Evolutionary conservation across 2,797 vertebrate genomes (phyloP), one percentile per base, ranked within the genome.

Genomic region (Danionella dracula): DNA sequence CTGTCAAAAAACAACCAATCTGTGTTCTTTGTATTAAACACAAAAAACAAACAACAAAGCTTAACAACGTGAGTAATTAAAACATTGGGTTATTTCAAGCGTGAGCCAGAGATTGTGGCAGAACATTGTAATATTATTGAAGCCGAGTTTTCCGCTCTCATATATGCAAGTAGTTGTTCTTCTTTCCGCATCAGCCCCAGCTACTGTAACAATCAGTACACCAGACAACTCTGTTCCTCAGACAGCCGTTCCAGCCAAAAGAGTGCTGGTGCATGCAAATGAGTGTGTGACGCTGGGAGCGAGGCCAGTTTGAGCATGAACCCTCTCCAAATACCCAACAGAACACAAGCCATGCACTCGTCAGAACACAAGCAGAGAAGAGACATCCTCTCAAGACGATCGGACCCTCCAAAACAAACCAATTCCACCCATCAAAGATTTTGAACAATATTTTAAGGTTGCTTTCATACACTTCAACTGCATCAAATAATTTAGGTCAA

Each of bases 141-240:
- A 17, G 38, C 10, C 29, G 42, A 32, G 48, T 51, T 42, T 27
- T 27, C 60, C 21, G 4, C 1, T 16, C 37, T 51, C 48, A 20
- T 20, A 20, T 54, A 21, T 20, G 37, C 37, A 63, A 37, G 20
- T 32, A 53, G 50, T 51, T 32, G 48, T 27, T 37, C 57, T 58
- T 58, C 38, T 29, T 56, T 40, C 2, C 1, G 11, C 27, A 44
- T 27, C 49, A 54, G 29, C 31, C 49, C 34, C 9, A 49, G 13
- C 7, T 10, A 37, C 21, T 11, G 19, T 53, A 53, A 23, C 48
- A 13, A 41, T 32, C 31, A 46, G 63, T 27, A 55, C 40, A 56
- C 51, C 11, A 55, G 63, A 56, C 51, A 56, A 55, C 63, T 64
- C 40, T 54, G 38, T 64, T 53, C 38, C 61, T 53, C 38, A 44